Percentiles rank a stretch among this genome's conserved stretches.
Evolutionary conservation across 2,113 vertebrate genomes (phyloP).

Genomic region (Erythrolamprus reginae): DNA sequence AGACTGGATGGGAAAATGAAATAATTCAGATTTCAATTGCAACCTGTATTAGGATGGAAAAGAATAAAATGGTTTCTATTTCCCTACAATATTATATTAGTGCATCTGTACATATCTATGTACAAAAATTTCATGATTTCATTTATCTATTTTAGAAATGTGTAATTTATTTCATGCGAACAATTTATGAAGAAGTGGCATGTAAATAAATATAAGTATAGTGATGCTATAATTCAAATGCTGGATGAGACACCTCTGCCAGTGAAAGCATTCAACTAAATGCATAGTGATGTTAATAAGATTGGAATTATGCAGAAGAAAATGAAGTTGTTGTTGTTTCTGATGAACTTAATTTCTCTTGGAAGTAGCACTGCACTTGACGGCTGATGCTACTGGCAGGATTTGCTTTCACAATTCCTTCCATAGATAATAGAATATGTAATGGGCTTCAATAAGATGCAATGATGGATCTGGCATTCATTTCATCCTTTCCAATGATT

Average conservation of each 20-base stretch:
- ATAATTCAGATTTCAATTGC: background rate
- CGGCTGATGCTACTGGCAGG: background rate
- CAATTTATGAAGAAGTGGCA: background rate
- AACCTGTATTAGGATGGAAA: background rate
- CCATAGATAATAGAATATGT: background rate
- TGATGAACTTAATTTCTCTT: background rate
- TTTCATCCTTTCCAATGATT: background rate
- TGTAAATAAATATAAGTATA: background rate
- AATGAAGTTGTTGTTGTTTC: background rate
- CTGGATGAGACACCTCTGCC: background rate
- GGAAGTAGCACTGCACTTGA: background rate
- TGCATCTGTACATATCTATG: background rate
- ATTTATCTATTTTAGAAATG: background rate
- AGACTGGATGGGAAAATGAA: background rate
- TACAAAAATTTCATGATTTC: background rate
- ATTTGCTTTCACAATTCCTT: background rate
- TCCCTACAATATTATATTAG: background rate
- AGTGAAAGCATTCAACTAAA: background rate
- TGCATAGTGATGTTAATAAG: background rate
- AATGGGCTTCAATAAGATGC: background rate
- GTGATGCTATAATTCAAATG: background rate
- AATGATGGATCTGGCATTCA: background rate
- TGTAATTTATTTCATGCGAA: background rate
- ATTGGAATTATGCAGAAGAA: background rate
- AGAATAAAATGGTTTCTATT: background rate